Base-by-base conservation (phyloP, 2,888 invertebrate species). In the Polyommatus iphigenia region DNA sequence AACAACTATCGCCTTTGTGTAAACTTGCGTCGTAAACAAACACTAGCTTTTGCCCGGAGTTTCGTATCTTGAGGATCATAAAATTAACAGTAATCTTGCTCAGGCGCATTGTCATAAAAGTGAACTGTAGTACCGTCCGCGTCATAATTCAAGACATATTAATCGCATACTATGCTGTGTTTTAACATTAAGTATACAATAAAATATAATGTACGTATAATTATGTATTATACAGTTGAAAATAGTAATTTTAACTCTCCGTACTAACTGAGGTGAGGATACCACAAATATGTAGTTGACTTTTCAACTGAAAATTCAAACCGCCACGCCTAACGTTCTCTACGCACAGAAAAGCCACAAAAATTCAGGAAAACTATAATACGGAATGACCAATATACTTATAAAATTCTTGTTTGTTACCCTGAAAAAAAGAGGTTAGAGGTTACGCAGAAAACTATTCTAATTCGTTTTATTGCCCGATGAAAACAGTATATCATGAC, bases 401-500 rank as follows among this genome's bases (percentile, higher is more conserved):
- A 18, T 67, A 13, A 62, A 24, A 29, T 67, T 67, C 15, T 5
- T 67, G 29, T 32, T 32, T 67, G 73, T n/a, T 72, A 20, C 36
- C 18, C 72, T 10, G 46, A 41, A 10, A 20, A 72, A 20, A 73
- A 73, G 8, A 73, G 20, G 41, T 73, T 73, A 73, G 73, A 73
- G 46, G 20, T 72, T 72, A 54, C 54, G 18, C 46, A 73, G 46
- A 73, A 41, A 73, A 73, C 41, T 20, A 73, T 73, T 73, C 46
- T n/a, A 41, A 73, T 73, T 20, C 73, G 73, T 73, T 73, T 73
- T 73, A 73, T 73, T 36, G 73, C 41, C 20, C 73, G 36, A 41
- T 13, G 73, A 46, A 73, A 73, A 73, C 73, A 73, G 73, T 73
- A 73, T 73, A 73, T 73, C 46, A 73, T 73, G 73, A 41, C 41